Percentiles rank a stretch among this genome's conserved stretches.
Evolutionary conservation across 2,797 vertebrate species (phyloP).

Genomic region (Mormyrops attenuatus): DNA sequence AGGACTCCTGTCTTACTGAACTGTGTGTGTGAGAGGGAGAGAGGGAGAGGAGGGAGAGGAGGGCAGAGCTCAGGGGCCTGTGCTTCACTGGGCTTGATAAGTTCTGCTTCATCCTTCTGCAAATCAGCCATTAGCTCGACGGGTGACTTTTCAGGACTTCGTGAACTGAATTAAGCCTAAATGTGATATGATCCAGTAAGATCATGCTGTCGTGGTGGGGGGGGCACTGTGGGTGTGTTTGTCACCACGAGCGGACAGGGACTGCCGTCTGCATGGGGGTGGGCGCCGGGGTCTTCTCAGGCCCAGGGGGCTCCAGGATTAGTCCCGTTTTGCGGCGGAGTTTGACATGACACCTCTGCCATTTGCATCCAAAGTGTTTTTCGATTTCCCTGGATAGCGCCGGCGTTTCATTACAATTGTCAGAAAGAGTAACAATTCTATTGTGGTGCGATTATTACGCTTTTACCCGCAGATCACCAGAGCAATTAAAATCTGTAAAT

Average conservation of each 20-base stretch:
- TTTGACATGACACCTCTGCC: slow-evolving; percentile 37
- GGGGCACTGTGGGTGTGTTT: slow-evolving; percentile 54
- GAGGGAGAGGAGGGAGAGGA: background rate
- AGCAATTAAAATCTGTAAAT: slow-evolving; percentile 92
- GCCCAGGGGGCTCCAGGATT: slow-evolving; percentile 51
- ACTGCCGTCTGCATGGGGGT: slow-evolving; percentile 50
- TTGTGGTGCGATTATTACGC: slow-evolving; percentile 78
- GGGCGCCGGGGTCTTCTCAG: slow-evolving; percentile 53
- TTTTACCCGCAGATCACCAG: slow-evolving; percentile 76
- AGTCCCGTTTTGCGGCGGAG: slow-evolving; percentile 54
- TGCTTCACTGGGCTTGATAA: background rate
- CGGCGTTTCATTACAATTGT: slow-evolving; percentile 80
- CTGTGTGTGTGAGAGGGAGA: background rate
- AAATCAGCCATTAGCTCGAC: background rate
- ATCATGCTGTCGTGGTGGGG: slow-evolving; percentile 39
- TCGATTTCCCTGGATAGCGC: slow-evolving; percentile 52
- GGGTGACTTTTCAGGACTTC: slow-evolving; percentile 8
- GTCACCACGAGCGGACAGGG: slow-evolving; percentile 62
- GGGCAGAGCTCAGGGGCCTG: background rate
- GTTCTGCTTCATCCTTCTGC: background rate
- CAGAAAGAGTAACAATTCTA: slow-evolving; percentile 71
- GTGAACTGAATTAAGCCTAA: slow-evolving; percentile 18
- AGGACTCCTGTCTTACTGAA: slow-evolving; percentile 13
- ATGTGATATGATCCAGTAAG: slow-evolving; percentile 22
- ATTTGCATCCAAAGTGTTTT: slow-evolving; percentile 44